Evolutionary conservation across 1,140 invertebrate species (phyloP).

Genomic region (Diorhabda carinulata): DNA sequence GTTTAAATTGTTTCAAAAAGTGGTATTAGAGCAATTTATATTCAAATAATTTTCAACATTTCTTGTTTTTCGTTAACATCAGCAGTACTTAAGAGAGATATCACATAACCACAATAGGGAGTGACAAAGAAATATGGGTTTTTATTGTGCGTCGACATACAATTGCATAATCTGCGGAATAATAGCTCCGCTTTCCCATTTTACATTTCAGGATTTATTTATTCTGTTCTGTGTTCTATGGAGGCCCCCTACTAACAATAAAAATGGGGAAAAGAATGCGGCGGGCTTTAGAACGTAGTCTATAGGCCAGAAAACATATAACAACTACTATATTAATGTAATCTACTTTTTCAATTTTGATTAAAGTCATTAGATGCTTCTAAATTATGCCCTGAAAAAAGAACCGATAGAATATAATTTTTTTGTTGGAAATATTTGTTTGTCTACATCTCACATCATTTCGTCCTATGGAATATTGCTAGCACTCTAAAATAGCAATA

Average conservation of each 20-base stretch:
- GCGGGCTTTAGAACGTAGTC: neutral
- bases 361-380: no score
- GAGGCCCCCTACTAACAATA: slow-evolving; percentile 25
- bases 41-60: slow-evolving; percentile 9
- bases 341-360: no score
- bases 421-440: no score
- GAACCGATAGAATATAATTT: no score
- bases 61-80: slow-evolving; percentile 36
- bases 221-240: slow-evolving; percentile 28
- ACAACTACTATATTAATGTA: no score
- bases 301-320: neutral
- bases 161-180: slow-evolving; percentile 41
- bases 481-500: no score
- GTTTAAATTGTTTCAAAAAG: no score
- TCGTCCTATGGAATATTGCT: no score
- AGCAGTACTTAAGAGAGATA: slow-evolving; percentile 35
- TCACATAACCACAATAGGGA: slow-evolving; percentile 35
- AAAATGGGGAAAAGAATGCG: slow-evolving; percentile 30
- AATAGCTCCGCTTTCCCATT: slow-evolving; percentile 36
- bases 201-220: slow-evolving; percentile 38
- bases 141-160: slow-evolving; percentile 40
- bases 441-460: no score
- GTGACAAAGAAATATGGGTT: slow-evolving; percentile 36
- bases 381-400: no score
- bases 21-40: neutral